phyloP scores from a whole-genome alignment of 1,140 invertebrate genomes.

The Pachyrhynchus sulphureomaculatus region DNA sequence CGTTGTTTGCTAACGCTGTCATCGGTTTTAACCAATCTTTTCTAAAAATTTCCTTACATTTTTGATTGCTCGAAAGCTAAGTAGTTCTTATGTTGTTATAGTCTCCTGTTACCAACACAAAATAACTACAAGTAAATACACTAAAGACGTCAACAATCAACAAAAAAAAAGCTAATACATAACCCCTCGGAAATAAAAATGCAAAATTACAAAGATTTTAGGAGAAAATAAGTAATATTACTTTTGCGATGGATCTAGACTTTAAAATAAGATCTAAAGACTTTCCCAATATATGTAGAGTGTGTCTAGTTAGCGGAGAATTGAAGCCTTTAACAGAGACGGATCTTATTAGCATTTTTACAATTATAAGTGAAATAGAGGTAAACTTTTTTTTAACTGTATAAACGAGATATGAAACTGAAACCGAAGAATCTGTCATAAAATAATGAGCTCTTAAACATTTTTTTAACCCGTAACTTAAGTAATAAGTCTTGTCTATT shows the following conservation, averaged over 20 bases:
- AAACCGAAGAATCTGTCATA: background rate
- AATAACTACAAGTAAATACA: too few relatives aligned
- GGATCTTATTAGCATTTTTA: conserved; percentile 14
- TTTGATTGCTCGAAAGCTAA: too few relatives aligned
- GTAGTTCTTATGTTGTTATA: too few relatives aligned
- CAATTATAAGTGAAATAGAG: conserved; percentile 24
- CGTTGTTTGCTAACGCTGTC: too few relatives aligned
- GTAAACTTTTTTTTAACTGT: conserved; percentile 6
- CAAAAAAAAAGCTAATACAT: background rate
- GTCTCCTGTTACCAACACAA: too few relatives aligned
- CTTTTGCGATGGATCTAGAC: conserved; percentile 11
- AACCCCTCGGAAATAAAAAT: background rate
- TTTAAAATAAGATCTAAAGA: conserved; percentile 25
- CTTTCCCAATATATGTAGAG: conserved; percentile 36
- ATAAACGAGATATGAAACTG: background rate
- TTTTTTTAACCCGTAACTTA: too few relatives aligned
- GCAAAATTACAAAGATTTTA: background rate
- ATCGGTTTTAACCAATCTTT: too few relatives aligned
- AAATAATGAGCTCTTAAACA: background rate
- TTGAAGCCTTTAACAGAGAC: conserved; percentile 30
- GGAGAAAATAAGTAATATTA: too few relatives aligned
- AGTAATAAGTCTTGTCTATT: too few relatives aligned
- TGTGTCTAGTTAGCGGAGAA: conserved; percentile 30
- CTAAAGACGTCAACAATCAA: background rate
- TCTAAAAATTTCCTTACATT: too few relatives aligned